Evolutionary conservation across 92 coral and sea anemone genomes (phyloP).

Genomic region (Umimayanthus kanabou): DNA sequence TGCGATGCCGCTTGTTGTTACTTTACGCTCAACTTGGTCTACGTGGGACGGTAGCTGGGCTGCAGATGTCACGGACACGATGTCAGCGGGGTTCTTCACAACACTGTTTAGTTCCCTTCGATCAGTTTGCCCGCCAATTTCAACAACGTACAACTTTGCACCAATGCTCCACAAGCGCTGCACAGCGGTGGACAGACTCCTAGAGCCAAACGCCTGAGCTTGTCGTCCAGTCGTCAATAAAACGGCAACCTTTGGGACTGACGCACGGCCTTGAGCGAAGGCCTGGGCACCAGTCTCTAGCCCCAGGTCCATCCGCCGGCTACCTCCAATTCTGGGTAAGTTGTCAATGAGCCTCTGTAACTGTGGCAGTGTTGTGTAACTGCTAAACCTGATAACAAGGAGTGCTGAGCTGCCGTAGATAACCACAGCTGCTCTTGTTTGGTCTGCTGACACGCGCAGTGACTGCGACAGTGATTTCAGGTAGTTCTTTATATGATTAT

Average conservation of each 20-base stretch:
- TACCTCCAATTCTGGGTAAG: slow-evolving; percentile 42
- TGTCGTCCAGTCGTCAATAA: slow-evolving; percentile 82
- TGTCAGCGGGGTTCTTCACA: slow-evolving; percentile 59
- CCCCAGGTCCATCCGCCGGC: slow-evolving; percentile 68
- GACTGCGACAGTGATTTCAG: slow-evolving; percentile 66
- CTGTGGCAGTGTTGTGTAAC: slow-evolving; percentile 52
- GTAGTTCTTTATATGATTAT: slow-evolving; percentile 63
- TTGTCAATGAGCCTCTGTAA: slow-evolving; percentile 34
- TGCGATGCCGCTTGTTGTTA: not conserved
- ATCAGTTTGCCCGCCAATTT: slow-evolving; percentile 57
- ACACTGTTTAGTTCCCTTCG: slow-evolving; percentile 62
- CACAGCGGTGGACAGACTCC: slow-evolving; percentile 60
- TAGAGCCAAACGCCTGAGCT: slow-evolving; percentile 59
- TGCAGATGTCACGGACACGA: slow-evolving; percentile 27
- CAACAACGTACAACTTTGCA: slow-evolving; percentile 70
- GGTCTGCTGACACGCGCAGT: slow-evolving; percentile 58
- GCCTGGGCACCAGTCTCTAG: slow-evolving; percentile 64
- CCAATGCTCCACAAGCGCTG: slow-evolving; percentile 64
- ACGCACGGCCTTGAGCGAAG: slow-evolving; percentile 60
- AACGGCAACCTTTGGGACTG: slow-evolving; percentile 69
- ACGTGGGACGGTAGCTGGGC: slow-evolving; percentile 12
- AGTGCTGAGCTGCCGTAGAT: slow-evolving; percentile 68
- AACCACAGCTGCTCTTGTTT: slow-evolving; percentile 76
- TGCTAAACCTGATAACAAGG: slow-evolving; percentile 56
- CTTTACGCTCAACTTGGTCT: slow-evolving; percentile 4